Evolutionary conservation across 2,113 vertebrate species (phyloP), one percentile per base, ranked within the genome.

Genomic region (Phaethon lepturus): DNA sequence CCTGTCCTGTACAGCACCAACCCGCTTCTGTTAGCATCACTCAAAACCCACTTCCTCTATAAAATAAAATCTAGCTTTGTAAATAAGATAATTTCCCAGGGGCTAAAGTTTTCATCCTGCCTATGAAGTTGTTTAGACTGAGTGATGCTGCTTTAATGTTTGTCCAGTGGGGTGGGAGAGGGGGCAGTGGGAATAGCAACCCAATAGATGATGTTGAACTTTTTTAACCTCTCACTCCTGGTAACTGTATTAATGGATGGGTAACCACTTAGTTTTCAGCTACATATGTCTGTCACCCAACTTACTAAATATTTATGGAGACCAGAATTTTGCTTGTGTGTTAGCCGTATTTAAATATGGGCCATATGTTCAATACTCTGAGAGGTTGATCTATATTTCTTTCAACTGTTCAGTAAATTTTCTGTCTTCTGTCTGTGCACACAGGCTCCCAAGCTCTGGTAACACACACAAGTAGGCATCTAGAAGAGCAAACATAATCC

Each of bases 371-470:
- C 84, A 55, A 4, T 89, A 42, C 50, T n/a, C 58, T 44, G 22
- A 89, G 55, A 85, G 25, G 31, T 53, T 52, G 42, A 85, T 76
- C 50, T 87, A 42, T 94, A 82, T 96, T 96, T 97, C 91, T 85
- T 95, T 93, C 71, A 78, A 16, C 59, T 88, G 84, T 94, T 95
- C 69, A 73, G 53, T 87, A 94, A 95, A 79, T 62, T 93, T 95
- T 56, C 66, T 73, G 86, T 91, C 91, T 93, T 86, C 73, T 62
- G 6, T 29, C 69, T 20, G 1, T 25, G 69, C 78, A 14, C 55
- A 80, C 66, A 52, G 83, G 45, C 84, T 95, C 71, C 69, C 66
- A 29, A 69, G 53, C 74, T 55, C 6, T 29, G 58, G 74, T 90
- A 93, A 55, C 53, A 63, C 91, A 68, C 45, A 73, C 84, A 89